These are phyloP conservation scores for Boleophthalmus pectinirostris DNA, from an alignment of 2,113 vertebrate genomes.

Conservation along the genomic window DNA sequence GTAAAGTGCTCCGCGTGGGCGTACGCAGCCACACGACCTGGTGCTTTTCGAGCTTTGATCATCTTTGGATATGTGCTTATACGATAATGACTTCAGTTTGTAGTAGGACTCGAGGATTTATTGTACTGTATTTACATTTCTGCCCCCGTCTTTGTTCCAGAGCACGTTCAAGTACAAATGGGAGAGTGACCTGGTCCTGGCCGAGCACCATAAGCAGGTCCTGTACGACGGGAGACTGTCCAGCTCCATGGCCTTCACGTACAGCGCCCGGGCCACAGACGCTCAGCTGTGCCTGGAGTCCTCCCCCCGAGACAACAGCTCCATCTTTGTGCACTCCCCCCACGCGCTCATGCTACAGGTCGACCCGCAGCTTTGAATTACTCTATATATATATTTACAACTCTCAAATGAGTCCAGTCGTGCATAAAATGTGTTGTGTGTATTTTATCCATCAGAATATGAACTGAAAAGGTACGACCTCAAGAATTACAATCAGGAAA, in stretches of 20 bases:
- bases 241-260: conserved; percentile 92
- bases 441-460: too few species aligned
- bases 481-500: too few species aligned
- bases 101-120: too few species aligned
- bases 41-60: too few species aligned
- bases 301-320: conserved; percentile 93
- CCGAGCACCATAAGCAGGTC: conserved; percentile 96
- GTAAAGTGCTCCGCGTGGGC: too few species aligned
- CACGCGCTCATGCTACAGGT: conserved; percentile 99
- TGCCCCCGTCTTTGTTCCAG: conserved; percentile 68
- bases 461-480: too few species aligned
- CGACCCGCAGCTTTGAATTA: not conserved
- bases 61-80: too few species aligned
- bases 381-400: too few species aligned
- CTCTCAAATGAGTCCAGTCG: too few species aligned
- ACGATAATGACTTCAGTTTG: too few species aligned
- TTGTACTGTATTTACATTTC: not conserved
- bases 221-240: conserved; percentile 93
- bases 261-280: conserved; percentile 95
- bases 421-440: too few species aligned
- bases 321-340: conserved; percentile 97
- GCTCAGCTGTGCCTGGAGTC: conserved; percentile 97
- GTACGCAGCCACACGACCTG: too few species aligned
- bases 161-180: conserved; percentile 99
- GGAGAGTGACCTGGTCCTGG: conserved; percentile 95